Conservation (phyloP, 2,888 invertebrate genomes). For the Gymnosoma rotundatum region DNA sequence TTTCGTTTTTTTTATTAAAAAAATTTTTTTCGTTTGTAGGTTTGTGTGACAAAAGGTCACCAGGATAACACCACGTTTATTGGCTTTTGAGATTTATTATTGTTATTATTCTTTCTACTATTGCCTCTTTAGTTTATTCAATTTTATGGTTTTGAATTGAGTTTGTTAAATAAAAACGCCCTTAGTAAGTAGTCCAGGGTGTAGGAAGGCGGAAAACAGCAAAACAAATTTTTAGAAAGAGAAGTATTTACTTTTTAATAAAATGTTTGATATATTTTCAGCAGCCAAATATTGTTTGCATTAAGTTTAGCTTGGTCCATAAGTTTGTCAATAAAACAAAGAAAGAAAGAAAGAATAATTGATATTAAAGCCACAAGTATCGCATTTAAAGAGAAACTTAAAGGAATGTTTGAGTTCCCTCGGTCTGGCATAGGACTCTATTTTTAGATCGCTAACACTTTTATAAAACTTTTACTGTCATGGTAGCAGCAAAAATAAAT, state of each 20-base stretch:
- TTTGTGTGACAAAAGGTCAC: constrained; percentile 68
- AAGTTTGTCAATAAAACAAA: no score
- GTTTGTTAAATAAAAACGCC: background rate
- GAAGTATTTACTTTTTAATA: background rate
- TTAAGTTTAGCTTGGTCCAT: background rate
- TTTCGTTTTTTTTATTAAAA: constrained; percentile 39
- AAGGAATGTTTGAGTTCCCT: no score
- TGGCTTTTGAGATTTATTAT: constrained; percentile 17
- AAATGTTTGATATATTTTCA: background rate
- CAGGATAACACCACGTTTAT: constrained; percentile 51
- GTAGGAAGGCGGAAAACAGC: background rate
- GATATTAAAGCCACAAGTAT: no score
- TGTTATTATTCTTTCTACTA: background rate
- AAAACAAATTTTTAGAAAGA: no score
- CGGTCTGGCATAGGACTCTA: no score
- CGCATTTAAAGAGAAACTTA: no score
- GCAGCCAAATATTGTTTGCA: background rate
- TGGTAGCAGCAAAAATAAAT: no score
- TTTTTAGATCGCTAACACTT: no score
- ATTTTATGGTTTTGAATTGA: background rate
- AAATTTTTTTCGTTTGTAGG: constrained; percentile 45
- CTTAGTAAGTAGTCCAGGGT: background rate
- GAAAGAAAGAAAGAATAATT: no score
- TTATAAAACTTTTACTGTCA: no score
- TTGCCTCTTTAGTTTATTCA: background rate